Base-by-base conservation (phyloP, 2,113 vertebrate genomes). In the Pterocles orientalis region DNA sequence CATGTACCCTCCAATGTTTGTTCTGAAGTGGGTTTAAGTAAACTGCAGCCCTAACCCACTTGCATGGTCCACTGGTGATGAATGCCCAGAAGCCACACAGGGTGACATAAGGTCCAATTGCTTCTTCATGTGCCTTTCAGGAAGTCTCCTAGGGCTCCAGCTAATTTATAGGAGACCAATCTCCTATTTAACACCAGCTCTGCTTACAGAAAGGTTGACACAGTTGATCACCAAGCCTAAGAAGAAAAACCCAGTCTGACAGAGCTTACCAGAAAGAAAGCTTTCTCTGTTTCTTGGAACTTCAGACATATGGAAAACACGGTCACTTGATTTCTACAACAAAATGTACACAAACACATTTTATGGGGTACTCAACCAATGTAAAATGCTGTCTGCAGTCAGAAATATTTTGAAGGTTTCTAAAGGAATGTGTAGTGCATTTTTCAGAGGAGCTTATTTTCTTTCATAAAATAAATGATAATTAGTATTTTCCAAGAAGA, bases 61-160 rank as follows among this genome's bases (percentile, higher is more conserved):
- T 97, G 96, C 96, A 97, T 96, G 97, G 98, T 97, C 98, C 95
- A 94, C 87, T 96, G 95, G 85, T 98, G 96, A 98, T 98, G 69
- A 96, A 98, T 94, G 65, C 10, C 84, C 58, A 92, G 81, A 77
- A 95, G 60, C 82, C 77, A 89, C 65, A 45, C 75, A 83, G 65
- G 48, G 90, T 2, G 14, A 91, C 97, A 96, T 95, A 97, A 98
- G 95, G 94, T 78, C 92, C 47, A 97, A 97, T 97, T 98, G 96
- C 98, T 98, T 90, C 97, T 97, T 92, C 79, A 86, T 90, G 53
- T 71, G 66, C 73, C 60, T 91, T 96, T 91, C 97, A 98, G 97
- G 97, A 98, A 98, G 97, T 98, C 88, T 94, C 96, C 91, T 97
- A 95, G 91, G 86, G 97, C 95, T 94, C 29, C 85, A 97, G 39